Evolutionary conservation across 2,797 vertebrate genomes (phyloP), one percentile per base, ranked within the genome.

Genomic region (Clamator glandarius): DNA sequence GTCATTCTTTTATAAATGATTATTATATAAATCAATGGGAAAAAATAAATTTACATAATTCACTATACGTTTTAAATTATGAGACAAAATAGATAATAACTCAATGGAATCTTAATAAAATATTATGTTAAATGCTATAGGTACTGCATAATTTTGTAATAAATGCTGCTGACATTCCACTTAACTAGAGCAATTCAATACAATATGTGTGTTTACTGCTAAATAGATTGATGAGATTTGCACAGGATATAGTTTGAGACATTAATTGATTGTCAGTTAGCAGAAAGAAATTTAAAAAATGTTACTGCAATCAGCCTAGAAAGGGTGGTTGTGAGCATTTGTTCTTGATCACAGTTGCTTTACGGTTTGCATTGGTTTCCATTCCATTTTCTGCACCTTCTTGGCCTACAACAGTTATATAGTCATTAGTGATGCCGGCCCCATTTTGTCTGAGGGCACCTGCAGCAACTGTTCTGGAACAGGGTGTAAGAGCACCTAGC

Each of bases 181-280:
- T 93, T 81, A 75, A 75, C 33, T 33, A 54, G 13, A 48, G 8
- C 9, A 80, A 74, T 84, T 70, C 70, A 72, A 84, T 48, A 51
- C 52, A 80, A 74, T 44, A 9, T 57, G 70, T 61, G 15, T 35
- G 17, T 35, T 90, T 69, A 75, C 3, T 33, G 25, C 24, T 62
- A 69, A 90, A 92, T 12, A 90, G 51, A 79, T 48, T 68, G 39
- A 39, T 51, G 74, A 75, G 54, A 78, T 84, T 59, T 81, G 48
- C 68, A 72, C 9, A 31, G 17, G 55, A 33, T 75, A 31, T 3
- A 36, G 24, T 33, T 33, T 77, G 33, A 87, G 33, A 52, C 35
- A 58, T 31, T 41, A 83, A 28, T 12, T 63, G 87, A 50, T n/a
- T 81, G 36, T 25, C 76, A 64, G 66, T 48, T 68, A 52, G 15